Base-by-base conservation (phyloP, 2,113 vertebrate species). In the Melanostigma gelatinosum region DNA sequence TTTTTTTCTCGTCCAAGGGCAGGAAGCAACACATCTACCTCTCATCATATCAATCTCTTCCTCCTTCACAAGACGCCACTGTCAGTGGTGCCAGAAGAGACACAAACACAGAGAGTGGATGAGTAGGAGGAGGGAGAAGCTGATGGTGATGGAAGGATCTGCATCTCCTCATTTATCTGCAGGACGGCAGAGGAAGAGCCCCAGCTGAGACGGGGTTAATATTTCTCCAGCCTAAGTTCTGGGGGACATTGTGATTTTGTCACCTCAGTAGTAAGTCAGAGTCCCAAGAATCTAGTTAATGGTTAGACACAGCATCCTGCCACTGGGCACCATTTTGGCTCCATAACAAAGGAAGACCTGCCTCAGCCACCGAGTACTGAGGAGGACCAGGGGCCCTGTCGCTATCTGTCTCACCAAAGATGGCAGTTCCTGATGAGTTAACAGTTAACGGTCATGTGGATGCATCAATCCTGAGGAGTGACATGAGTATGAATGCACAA, bases 251-350 rank as follows among this genome's bases (percentile, higher is more conserved):
- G 84, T 74, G 80, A 82, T 88, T 87, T 87, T 83, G 84, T 88
- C 91, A 80, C 79, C 34, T 72, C 70, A 62, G 80, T 72, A 48
- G 77, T 50, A 60, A 83, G 38, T 61, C 29, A 22, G 16, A 52
- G 64, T 77, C 72, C 74, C 79, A 83, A 69, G 83, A 73, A 71
- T 72, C 76, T 52, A 84, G 93, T 95, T 95, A 95, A 95, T 94
- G 92, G 76, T 94, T 94, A 94, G 85, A 84, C 86, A 32, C 77
- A 76, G 83, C 89, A 90, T 94, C 93, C 92, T 93, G 90, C 87
- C 69, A 89, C 83, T 55, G 72, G 85, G 76, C 79, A 63, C 73
- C 85, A 87, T 84, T 82, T 88, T 85, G 87, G 60, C 62, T 78
- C 55, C 68, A 72, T 82, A 76, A 94, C 90, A 93, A 94, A 92